Percentiles rank a stretch among this genome's conserved stretches.
phyloP scores from a whole-genome alignment of 2,113 vertebrate species.

The Equus quagga region DNA sequence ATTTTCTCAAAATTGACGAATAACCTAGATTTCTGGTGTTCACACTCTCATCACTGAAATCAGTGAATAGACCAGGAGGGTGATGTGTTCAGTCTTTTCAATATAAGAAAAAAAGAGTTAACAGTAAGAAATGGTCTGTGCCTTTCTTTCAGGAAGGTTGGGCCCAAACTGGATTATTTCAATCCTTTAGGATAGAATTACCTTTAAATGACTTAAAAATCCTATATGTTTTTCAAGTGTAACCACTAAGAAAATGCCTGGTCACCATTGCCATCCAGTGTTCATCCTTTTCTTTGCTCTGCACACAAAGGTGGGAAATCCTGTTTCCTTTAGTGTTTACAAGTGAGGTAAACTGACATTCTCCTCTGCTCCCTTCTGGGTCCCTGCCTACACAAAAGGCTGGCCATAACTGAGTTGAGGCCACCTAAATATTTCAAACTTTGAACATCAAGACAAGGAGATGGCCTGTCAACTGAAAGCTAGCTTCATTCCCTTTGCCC shows the following conservation, averaged over 20 bases:
- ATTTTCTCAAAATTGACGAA: background rate
- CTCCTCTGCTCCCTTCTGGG: background rate
- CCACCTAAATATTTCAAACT: background rate
- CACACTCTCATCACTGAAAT: background rate
- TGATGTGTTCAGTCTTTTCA: background rate
- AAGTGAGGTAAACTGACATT: background rate
- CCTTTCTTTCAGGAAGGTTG: slow-evolving; percentile 19
- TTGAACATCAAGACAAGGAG: background rate
- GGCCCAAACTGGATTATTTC: slow-evolving; percentile 64
- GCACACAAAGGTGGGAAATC: background rate
- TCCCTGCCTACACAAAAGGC: accelerated
- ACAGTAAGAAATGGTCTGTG: slow-evolving; percentile 1
- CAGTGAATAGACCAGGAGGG: background rate
- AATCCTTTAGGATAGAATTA: slow-evolving; percentile 58
- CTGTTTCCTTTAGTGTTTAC: background rate
- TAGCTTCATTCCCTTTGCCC: accelerated
- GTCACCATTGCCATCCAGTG: background rate
- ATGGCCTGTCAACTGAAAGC: background rate
- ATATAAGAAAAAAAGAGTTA: slow-evolving; percentile 7
- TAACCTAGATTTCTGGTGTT: background rate
- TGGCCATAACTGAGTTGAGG: background rate
- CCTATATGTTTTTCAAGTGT: slow-evolving; percentile 34
- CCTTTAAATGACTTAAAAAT: slow-evolving; percentile 51
- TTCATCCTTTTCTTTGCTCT: background rate
- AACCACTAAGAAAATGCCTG: slow-evolving; percentile 27